Percentiles rank a stretch among this genome's conserved stretches.
Conservation (phyloP, 2,888 invertebrate genomes). For the Eudasyphora cyanicolor region DNA sequence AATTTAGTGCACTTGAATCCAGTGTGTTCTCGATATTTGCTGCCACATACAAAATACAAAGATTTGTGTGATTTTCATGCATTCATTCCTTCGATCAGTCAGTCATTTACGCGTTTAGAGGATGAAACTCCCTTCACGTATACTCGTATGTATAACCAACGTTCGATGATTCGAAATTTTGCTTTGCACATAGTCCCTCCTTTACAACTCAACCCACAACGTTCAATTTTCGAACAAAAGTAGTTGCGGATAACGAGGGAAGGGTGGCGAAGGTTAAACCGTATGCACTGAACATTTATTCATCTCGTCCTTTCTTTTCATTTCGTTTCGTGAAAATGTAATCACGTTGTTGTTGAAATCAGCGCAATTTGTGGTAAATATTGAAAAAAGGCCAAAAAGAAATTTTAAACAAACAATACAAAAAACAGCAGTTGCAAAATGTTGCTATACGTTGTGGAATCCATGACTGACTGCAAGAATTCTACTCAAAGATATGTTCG, state of each 20-base stretch:
- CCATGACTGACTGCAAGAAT: background rate
- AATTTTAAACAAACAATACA: slow-evolving; percentile 23
- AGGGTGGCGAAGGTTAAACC: background rate
- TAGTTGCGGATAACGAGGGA: background rate
- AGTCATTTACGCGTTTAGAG: background rate
- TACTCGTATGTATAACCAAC: background rate
- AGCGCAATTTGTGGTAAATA: slow-evolving; percentile 60
- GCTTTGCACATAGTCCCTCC: background rate
- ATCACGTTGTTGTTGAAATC: slow-evolving; percentile 63
- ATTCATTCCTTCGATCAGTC: background rate
- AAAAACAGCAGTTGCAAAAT: background rate
- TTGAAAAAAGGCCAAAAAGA: slow-evolving; percentile 54
- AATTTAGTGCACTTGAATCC: too few species aligned
- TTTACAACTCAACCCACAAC: background rate
- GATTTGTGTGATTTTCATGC: background rate
- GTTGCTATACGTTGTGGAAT: background rate
- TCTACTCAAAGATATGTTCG: slow-evolving; percentile 52
- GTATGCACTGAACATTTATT: background rate
- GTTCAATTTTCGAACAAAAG: background rate
- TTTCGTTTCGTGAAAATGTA: slow-evolving; percentile 56
- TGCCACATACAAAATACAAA: background rate
- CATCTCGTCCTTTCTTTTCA: background rate
- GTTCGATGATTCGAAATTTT: background rate
- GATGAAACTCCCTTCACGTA: background rate
- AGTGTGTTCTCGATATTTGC: background rate